Evolutionary conservation across 2,797 vertebrate species (phyloP).

Genomic region (Sebastes aleutianus): DNA sequence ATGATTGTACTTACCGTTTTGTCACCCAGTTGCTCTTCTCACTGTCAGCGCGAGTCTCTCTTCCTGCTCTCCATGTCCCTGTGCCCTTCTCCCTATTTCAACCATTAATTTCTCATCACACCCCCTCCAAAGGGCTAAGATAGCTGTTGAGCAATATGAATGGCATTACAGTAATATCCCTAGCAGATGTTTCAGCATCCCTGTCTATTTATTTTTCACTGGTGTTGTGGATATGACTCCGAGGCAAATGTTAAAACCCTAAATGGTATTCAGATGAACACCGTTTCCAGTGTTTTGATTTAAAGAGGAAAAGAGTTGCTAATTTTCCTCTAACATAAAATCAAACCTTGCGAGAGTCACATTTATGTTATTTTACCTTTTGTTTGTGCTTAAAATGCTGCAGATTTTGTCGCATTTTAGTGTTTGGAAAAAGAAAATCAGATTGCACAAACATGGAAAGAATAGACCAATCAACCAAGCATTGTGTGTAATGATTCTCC

Average conservation of each 20-base stretch:
- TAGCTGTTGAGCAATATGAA: slow-evolving; percentile 29
- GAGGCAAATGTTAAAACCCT: not conserved
- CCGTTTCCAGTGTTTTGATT: not conserved
- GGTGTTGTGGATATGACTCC: not conserved
- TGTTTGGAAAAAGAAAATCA: not conserved
- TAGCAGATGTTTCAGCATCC: slow-evolving; percentile 38
- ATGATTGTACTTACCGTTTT: not conserved
- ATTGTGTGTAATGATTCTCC: slow-evolving; percentile 5
- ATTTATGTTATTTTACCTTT: not conserved
- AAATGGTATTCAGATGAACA: not conserved
- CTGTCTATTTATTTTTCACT: slow-evolving; percentile 25
- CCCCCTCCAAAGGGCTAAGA: slow-evolving; percentile 6
- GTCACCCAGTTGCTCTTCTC: slow-evolving; percentile 9
- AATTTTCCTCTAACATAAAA: not conserved
- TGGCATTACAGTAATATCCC: slow-evolving; percentile 22
- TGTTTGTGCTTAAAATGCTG: not conserved
- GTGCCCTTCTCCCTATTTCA: slow-evolving; percentile 20
- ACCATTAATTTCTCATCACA: slow-evolving; percentile 38
- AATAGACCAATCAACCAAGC: slow-evolving; percentile 5
- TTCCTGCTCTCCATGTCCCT: not conserved
- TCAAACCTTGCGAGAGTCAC: too few species aligned
- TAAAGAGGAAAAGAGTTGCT: not conserved
- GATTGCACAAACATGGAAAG: not conserved
- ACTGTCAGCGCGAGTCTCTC: not conserved
- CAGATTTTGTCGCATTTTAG: not conserved